Base-by-base conservation (phyloP, 1,140 invertebrate genomes). In the Sycophila sp. region DNA sequence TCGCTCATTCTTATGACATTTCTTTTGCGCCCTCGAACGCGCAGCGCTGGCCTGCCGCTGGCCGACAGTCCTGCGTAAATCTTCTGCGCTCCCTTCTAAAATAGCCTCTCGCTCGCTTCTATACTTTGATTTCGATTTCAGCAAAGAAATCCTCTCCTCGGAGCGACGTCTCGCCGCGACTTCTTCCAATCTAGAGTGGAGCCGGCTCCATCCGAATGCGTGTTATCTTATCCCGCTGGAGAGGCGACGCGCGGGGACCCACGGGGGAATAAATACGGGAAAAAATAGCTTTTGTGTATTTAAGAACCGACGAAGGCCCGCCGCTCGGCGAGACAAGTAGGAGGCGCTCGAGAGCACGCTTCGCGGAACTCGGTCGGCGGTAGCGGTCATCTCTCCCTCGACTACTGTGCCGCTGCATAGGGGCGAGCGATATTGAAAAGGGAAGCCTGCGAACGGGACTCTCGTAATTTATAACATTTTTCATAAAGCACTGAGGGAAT, bases 401-500 rank as follows among this genome's bases (percentile, higher is more conserved):
- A 60, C 55, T 63, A 63, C 32, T 30, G 24, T 47, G 7, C 11
- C 17, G 8, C 5, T n/a, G 42, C 13, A 47, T 47, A 47, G 42
- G 42, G 42, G 42, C 42, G 40, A 47, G 5, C 32, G 26, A 40
- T 60, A 68, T 59, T 60, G 13, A 26, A 60, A 58, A 51, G 24
- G 24, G 34, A 69, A 28, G 17, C 56, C 19, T 22, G 30, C n/a
- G 28, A 53, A 70, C 59, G 36, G 59, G 53, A 70, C 17, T 70
- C 56, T 70, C 51, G 49, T 63, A 63, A 70, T 70, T 70, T 70
- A 70, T 70, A 70, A 63, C 59, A 70, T 70, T 70, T 69, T 63
- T 70, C 58, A 70, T 60, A 60, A 69, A 60, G 45, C 45, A 53
- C 47, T 26, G 53, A 34, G 42, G 19, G 49, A 59, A 49, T 59